A percentile compares a stretch with the other conserved stretches of the same genome.
phyloP scores from a whole-genome alignment of 2,797 vertebrate genomes.

The Peromyscus melanophrys region DNA sequence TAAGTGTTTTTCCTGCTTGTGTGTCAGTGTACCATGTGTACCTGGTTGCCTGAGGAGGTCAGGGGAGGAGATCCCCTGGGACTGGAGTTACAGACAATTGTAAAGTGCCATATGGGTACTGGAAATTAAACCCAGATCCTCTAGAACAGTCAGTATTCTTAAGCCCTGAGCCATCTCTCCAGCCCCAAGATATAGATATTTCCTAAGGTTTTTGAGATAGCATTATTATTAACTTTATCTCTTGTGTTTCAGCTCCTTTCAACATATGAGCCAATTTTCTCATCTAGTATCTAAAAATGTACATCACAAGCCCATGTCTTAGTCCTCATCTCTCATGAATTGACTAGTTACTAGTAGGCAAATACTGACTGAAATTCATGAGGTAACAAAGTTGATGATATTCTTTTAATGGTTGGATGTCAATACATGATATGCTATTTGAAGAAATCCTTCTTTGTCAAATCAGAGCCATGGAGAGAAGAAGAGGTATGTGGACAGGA shows the following conservation, averaged over 20 bases:
- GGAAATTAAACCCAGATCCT: background rate
- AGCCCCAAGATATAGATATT: background rate
- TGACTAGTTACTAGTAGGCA: background rate
- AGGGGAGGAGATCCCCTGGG: too few relatives aligned
- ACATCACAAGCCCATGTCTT: background rate
- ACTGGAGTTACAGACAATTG: background rate
- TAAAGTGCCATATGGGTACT: background rate
- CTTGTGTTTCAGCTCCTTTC: background rate
- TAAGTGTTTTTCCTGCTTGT: background rate
- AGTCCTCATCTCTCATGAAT: background rate
- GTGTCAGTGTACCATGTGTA: background rate
- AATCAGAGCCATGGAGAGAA: background rate
- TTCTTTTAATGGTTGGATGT: background rate
- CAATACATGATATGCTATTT: background rate
- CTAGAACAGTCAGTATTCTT: background rate
- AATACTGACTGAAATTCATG: background rate
- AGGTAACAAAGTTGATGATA: background rate
- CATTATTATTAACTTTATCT: background rate
- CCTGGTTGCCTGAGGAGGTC: background rate
- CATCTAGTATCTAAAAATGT: background rate
- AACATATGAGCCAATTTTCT: background rate
- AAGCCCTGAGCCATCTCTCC: too few relatives aligned
- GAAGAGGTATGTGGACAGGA: background rate
- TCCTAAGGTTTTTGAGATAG: background rate
- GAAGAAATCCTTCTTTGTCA: background rate